Evolutionary conservation across 2,888 invertebrate genomes (phyloP).

Genomic region (Habroteleia sp.): DNA sequence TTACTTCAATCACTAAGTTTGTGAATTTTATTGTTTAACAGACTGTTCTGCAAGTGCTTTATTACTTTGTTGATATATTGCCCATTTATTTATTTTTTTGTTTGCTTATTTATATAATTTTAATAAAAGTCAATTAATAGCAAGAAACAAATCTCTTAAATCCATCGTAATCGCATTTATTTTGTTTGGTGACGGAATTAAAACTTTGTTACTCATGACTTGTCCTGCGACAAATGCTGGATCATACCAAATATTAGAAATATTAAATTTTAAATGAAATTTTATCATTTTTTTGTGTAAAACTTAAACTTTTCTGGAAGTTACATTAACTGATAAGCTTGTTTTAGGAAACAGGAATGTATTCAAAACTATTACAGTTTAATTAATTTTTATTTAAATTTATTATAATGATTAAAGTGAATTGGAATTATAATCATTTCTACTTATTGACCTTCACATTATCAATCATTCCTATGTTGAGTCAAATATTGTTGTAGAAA

Average conservation of each 20-base stretch:
- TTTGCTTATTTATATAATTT: conserved; percentile 7
- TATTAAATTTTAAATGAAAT: neutral
- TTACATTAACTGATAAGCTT: too few species aligned
- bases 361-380: too few species aligned
- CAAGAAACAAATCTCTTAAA: neutral
- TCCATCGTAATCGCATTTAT: conserved; percentile 27
- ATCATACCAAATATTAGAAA: conserved; percentile 37
- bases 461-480: too few species aligned
- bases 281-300: too few species aligned
- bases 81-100: conserved; percentile 4
- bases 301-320: too few species aligned
- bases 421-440: too few species aligned
- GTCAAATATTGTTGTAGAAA: too few species aligned
- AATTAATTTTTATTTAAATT: too few species aligned
- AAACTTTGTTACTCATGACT: conserved; percentile 18
- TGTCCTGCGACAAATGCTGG: conserved; percentile 33
- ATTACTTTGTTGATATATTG: neutral
- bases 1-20: neutral
- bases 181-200: conserved; percentile 14
- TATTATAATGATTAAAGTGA: too few species aligned
- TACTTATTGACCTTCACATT: too few species aligned
- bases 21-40: conserved; percentile 3
- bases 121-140: neutral
- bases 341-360: too few species aligned
- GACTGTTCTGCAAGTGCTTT: neutral